phyloP scores from a whole-genome alignment of 2,797 vertebrate species.

The Molossus alvarezi region DNA sequence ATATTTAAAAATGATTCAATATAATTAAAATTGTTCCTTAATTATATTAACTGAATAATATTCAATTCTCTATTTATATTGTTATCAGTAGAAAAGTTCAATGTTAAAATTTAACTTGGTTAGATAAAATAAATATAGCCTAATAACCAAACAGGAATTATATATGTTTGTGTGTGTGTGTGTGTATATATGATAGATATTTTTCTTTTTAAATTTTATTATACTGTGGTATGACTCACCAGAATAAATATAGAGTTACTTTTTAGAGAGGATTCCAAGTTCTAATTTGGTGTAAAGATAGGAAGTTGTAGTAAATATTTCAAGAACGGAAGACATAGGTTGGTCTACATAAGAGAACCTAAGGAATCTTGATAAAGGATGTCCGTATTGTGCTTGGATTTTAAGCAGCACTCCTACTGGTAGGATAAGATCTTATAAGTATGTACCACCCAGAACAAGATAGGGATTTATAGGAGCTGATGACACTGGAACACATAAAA shows the following conservation, averaged over 20 bases:
- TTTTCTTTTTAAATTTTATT: constrained; percentile 40
- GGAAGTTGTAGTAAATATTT: background rate
- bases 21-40: too few relatives aligned
- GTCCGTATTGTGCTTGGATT: background rate
- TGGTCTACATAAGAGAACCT: background rate
- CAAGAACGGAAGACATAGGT: background rate
- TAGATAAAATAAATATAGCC: constrained; percentile 27
- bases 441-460: background rate
- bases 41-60: constrained; percentile 28
- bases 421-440: background rate
- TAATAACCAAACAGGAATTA: background rate
- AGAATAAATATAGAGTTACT: background rate
- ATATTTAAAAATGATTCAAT: background rate
- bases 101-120: constrained; percentile 39
- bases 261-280: background rate
- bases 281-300: constrained; percentile 30
- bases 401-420: background rate
- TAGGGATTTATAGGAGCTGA: background rate
- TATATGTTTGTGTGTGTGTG: too few relatives aligned
- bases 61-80: background rate
- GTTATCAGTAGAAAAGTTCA: background rate
- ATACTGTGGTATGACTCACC: background rate
- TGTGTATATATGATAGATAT: background rate
- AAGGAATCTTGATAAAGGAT: background rate
- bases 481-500: background rate